These are phyloP conservation scores for Camponotus fellah DNA, from an alignment of 2,888 invertebrate genomes.

Conservation along the genomic window DNA sequence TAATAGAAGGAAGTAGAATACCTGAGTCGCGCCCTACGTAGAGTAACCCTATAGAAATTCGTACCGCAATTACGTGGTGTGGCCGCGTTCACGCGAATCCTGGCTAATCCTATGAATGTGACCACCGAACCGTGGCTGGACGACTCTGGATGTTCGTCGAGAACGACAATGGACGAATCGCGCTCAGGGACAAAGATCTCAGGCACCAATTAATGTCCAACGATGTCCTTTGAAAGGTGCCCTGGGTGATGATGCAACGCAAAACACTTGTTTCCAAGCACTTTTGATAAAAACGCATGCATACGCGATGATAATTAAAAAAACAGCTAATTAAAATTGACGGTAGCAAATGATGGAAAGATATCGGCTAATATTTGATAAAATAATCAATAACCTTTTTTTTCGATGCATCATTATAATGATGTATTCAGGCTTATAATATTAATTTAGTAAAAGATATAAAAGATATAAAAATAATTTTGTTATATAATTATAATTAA, in stretches of 20 bases:
- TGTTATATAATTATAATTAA: neutral
- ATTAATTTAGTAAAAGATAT: neutral
- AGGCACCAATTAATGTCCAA: constrained; percentile 85
- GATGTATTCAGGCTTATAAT: neutral
- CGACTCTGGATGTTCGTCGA: constrained; percentile 73
- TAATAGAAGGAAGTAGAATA: constrained; percentile 64
- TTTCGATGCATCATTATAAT: neutral
- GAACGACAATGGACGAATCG: constrained; percentile 83
- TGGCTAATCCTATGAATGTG: constrained; percentile 84
- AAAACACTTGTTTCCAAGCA: constrained; percentile 46
- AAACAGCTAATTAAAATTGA: constrained; percentile 44
- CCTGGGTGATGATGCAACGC: constrained; percentile 44
- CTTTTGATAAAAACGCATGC: neutral
- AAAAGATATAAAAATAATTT: neutral
- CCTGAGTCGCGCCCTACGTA: constrained; percentile 68
- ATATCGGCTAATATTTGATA: neutral
- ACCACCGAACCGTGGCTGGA: constrained; percentile 83
- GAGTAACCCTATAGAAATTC: constrained; percentile 80
- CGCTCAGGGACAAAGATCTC: constrained; percentile 84
- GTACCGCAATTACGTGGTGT: constrained; percentile 82
- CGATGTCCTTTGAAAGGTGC: constrained; percentile 75
- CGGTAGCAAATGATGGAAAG: neutral
- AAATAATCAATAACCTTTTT: neutral
- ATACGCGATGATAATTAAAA: constrained; percentile 32
- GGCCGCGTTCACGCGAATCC: constrained; percentile 80